These are phyloP conservation scores for Hemicrepidius hirtus DNA, from an alignment of 2,888 invertebrate species.

Conservation along the genomic window DNA sequence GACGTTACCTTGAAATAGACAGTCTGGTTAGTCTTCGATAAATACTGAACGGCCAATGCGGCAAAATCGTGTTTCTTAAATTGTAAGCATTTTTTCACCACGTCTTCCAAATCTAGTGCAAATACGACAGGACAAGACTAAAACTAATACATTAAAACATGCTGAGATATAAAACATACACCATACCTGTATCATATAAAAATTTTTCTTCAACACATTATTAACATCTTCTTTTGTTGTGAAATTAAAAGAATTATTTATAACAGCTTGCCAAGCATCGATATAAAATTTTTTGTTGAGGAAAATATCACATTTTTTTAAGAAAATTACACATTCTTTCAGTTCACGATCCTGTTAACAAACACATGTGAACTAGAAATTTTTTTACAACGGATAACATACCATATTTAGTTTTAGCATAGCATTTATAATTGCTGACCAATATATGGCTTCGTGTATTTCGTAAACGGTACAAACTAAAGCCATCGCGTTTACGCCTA, in stretches of 20 bases:
- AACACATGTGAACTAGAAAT: conserved; percentile 9
- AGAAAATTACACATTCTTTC: conserved; percentile 61
- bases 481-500: conserved; percentile 63
- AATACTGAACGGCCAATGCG: conserved; percentile 62
- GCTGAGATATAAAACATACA: conserved; percentile 13
- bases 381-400: conserved; percentile 24
- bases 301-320: conserved; percentile 57
- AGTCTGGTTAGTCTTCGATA: conserved; percentile 55
- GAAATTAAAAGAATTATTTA: conserved; percentile 60
- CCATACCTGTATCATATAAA: conserved; percentile 64
- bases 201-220: conserved; percentile 59
- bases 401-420: conserved; percentile 62
- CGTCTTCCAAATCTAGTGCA: conserved; percentile 62
- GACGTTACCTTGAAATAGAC: conserved; percentile 52
- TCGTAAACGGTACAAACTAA: conserved; percentile 63
- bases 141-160: conserved; percentile 47
- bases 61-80: conserved; percentile 59
- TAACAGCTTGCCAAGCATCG: conserved; percentile 65
- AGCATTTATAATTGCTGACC: conserved; percentile 55
- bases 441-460: conserved; percentile 59
- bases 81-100: conserved; percentile 59
- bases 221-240: conserved; percentile 46
- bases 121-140: conserved; percentile 66
- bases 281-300: conserved; percentile 61
- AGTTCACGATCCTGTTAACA: conserved; percentile 62